A percentile compares a stretch with the other conserved stretches of the same genome.
phyloP scores from a whole-genome alignment of 2,113 vertebrate species.

The Dolichotis patagonum region DNA sequence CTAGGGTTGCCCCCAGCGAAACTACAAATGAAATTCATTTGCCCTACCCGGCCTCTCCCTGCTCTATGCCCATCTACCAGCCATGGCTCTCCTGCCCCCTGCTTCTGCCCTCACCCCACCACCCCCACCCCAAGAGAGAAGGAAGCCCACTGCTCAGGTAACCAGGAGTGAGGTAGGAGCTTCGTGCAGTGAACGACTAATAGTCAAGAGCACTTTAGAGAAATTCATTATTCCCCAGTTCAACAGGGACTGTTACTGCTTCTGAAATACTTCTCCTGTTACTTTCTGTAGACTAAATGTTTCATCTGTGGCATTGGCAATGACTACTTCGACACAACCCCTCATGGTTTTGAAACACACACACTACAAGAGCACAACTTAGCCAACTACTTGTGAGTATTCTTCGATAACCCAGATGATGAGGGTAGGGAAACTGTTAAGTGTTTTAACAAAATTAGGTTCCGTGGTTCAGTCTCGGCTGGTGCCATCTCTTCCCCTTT shows the following conservation, averaged over 20 bases:
- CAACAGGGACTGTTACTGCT: background rate
- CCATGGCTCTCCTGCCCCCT: background rate
- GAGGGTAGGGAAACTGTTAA: rapidly evolving
- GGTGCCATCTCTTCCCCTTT: background rate
- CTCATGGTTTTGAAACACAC: conserved; percentile 98
- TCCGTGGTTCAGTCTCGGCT: background rate
- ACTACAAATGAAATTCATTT: background rate
- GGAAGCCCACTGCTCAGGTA: background rate
- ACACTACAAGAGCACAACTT: conserved; percentile 99
- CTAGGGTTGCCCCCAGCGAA: background rate
- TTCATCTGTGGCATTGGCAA: conserved; percentile 99
- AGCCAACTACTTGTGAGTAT: conserved; percentile 99
- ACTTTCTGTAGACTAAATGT: conserved; percentile 94
- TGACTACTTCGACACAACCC: conserved; percentile 98
- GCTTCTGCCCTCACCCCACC: background rate
- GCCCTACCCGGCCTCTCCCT: background rate
- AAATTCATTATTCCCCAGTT: background rate
- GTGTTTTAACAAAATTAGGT: background rate
- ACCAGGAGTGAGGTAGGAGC: background rate
- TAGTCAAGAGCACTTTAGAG: background rate
- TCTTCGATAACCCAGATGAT: background rate
- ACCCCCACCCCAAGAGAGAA: rapidly evolving
- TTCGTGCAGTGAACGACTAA: background rate
- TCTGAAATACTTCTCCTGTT: background rate
- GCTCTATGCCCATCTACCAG: background rate